Percentiles rank a stretch among this genome's conserved stretches.
Conservation (phyloP, 2,113 vertebrate genomes). For the Aspiorhynchus laticeps region DNA sequence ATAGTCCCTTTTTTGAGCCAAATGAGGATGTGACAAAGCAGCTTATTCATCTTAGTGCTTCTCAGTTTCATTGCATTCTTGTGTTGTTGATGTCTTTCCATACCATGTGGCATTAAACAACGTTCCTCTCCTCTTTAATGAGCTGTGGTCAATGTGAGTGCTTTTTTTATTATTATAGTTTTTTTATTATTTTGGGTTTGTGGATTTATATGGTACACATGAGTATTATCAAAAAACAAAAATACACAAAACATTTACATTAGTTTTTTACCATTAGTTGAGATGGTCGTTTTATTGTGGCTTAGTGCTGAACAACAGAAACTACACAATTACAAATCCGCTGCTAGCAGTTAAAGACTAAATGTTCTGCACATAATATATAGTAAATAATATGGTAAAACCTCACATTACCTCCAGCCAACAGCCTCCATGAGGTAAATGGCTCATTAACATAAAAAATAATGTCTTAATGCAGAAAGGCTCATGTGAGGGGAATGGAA, state of each 20-base stretch:
- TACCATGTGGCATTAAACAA: slow-evolving; percentile 2
- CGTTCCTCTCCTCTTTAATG: not conserved
- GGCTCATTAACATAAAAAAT: not conserved
- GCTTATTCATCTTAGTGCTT: slow-evolving; percentile 28
- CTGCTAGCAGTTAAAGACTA: no score
- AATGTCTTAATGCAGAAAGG: not conserved
- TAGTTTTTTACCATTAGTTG: not conserved
- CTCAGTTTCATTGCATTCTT: slow-evolving; percentile 2
- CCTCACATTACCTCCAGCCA: not conserved
- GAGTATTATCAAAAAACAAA: not conserved
- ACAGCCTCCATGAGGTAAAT: not conserved
- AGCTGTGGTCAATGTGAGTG: not conserved
- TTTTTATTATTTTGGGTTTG: not conserved
- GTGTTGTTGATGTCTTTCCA: not conserved
- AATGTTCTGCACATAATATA: no score
- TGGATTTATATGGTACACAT: not conserved
- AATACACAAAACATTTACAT: not conserved
- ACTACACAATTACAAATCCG: no score
- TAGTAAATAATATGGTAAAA: no score
- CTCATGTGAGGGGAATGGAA: not conserved
- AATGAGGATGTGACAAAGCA: slow-evolving; percentile 18
- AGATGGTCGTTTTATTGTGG: not conserved
- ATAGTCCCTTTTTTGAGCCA: not conserved
- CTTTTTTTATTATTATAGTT: not conserved
- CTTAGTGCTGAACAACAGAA: not conserved